These are phyloP conservation scores for Parauchenoglanis punctatus DNA, from an alignment of 2,797 vertebrate species.

Conservation along the genomic window DNA sequence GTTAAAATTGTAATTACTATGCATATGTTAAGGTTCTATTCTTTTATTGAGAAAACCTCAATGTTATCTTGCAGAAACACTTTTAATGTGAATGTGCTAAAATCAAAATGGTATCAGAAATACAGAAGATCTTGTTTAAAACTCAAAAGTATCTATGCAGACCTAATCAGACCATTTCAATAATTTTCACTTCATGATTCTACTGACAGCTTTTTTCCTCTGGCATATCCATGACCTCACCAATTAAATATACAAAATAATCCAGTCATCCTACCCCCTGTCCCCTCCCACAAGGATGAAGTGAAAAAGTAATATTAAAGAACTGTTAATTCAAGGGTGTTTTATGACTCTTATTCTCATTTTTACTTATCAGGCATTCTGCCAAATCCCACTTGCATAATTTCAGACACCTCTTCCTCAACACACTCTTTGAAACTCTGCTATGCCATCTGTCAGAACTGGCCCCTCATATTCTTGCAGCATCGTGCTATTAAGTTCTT, in stretches of 20 bases:
- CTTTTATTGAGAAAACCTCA: not conserved
- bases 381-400: conserved; percentile 57
- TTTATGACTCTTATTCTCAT: conserved; percentile 35
- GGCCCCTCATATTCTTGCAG: conserved; percentile 46
- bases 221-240: not conserved
- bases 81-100: not conserved
- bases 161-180: no score
- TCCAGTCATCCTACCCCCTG: not conserved
- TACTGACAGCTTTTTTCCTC: not conserved
- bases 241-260: conserved; percentile 34
- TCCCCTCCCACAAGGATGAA: not conserved
- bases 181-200: not conserved
- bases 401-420: conserved; percentile 56
- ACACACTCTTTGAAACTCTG: conserved; percentile 35
- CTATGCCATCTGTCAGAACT: conserved; percentile 63
- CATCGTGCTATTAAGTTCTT: conserved; percentile 50
- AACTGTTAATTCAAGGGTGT: conserved; percentile 38
- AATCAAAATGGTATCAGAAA: not conserved
- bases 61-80: not conserved
- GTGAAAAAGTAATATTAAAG: conserved; percentile 36
- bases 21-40: not conserved
- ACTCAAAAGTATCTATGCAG: not conserved
- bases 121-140: not conserved
- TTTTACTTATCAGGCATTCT: conserved; percentile 48
- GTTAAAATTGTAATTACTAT: not conserved